Evolutionary conservation across 2,888 invertebrate genomes (phyloP).

Genomic region (Morinoia aosen): DNA sequence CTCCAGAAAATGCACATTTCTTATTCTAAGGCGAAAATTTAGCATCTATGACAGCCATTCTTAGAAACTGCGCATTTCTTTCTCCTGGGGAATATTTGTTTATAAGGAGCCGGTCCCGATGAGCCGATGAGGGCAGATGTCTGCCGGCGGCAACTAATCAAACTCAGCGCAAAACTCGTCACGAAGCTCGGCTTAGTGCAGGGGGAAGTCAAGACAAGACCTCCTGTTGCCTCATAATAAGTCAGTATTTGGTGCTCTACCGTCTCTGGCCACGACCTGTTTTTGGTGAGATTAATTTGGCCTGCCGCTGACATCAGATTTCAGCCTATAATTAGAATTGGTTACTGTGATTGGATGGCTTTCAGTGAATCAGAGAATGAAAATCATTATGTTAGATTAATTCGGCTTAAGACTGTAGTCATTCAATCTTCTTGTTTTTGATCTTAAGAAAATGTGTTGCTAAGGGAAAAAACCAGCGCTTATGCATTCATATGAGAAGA

Average conservation of each 20-base stretch:
- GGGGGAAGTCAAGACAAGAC: background rate
- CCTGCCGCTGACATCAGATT: background rate
- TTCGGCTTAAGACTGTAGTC: too few species aligned
- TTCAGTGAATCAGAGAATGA: background rate
- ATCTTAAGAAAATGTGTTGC: too few species aligned
- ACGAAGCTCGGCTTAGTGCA: background rate
- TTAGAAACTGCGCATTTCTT: background rate
- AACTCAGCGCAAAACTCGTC: constrained; percentile 12
- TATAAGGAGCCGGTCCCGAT: background rate
- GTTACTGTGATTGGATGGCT: background rate
- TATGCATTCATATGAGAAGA: too few species aligned
- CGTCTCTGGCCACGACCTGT: background rate
- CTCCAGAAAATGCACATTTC: background rate
- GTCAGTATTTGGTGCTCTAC: background rate
- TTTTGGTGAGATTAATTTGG: background rate
- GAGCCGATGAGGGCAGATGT: background rate
- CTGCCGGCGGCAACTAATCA: background rate
- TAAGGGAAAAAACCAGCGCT: too few species aligned
- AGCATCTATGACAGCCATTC: background rate
- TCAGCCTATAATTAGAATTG: background rate
- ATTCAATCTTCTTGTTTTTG: too few species aligned
- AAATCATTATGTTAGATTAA: background rate
- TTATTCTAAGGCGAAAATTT: background rate
- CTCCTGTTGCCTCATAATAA: background rate
- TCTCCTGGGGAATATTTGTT: background rate